Base-by-base conservation (phyloP, 2,888 invertebrate genomes). In the Hipparchia semele region DNA sequence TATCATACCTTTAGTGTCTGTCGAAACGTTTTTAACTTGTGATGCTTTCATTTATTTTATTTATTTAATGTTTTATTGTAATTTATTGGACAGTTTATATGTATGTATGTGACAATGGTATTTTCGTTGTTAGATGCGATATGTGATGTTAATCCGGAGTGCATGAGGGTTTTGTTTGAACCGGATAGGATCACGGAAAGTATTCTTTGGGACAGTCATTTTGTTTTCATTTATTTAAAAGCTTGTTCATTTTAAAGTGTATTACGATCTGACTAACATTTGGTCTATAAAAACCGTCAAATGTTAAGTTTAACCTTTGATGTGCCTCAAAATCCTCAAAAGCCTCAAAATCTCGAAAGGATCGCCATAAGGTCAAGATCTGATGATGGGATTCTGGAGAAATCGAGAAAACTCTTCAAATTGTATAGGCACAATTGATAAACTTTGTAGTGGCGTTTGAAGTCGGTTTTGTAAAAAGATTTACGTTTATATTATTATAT, bases 91-190 rank as follows among this genome's bases (percentile, higher is more conserved):
- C 13, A 59, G 49, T 74, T 33, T 64, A 45, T 12, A 49, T 70
- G 58, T 12, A 49, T 70, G 58, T 53, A n/a, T 67, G 13, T 64
- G 54, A 54, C n/a, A 49, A 69, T 73, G 62, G 39, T 66, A 56
- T 68, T 74, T 59, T 70, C 68, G 67, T 68, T 75, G 59, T 62
- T 76, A 33, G 60, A 76, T 53, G 61, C 33, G 33, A 58, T 76
- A 46, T 69, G 66, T 51, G 62, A 64, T 61, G n/a, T 71, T n/a
- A 67, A 78, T 33, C 13, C 59, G 7, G 68, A 71, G 49, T 70
- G 53, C 23, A 53, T 69, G n/a, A 70, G 69, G 58, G 70, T 76
- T n/a, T 70, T 70, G 61, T 66, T 61, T 12, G 60, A 69, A 46
- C 68, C 74, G 2, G 54, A 72, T 53, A 45, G 13, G 9, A 56